Conservation (phyloP, 2,888 invertebrate species). For the Subacronicta megacephala region DNA sequence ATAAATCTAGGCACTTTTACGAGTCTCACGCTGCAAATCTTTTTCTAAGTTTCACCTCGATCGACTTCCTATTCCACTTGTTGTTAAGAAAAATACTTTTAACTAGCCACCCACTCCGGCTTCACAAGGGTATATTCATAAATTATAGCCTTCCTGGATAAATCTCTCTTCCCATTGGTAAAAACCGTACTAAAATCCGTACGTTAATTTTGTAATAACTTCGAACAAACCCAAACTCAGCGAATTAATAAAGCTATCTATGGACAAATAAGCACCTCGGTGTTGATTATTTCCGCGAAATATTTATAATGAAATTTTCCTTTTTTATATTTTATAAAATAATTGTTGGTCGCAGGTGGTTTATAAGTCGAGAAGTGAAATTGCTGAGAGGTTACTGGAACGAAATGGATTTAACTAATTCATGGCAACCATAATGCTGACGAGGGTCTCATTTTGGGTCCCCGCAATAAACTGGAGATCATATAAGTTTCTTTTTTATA, state of each 20-base stretch:
- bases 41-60: constrained; percentile 40
- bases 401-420: constrained; percentile 46
- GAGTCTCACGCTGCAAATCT: constrained; percentile 66
- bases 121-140: too few species aligned
- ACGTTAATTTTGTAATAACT: too few species aligned
- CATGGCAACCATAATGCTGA: constrained; percentile 39
- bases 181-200: too few species aligned
- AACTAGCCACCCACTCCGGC: too few species aligned
- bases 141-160: too few species aligned
- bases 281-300: constrained; percentile 26
- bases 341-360: constrained; percentile 38
- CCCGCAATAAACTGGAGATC: constrained; percentile 33
- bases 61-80: constrained; percentile 34
- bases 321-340: constrained; percentile 11
- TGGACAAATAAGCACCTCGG: constrained; percentile 29
- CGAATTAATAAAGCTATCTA: constrained; percentile 46
- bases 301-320: constrained; percentile 23
- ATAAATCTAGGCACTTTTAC: constrained; percentile 69
- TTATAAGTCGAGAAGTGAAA: constrained; percentile 22
- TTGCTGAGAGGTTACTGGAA: constrained; percentile 33
- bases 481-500: constrained; percentile 28
- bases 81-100: constrained; percentile 33
- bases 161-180: too few species aligned
- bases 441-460: constrained; percentile 33
- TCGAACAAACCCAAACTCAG: too few species aligned